Percentiles rank a stretch among this genome's conserved stretches.
These are phyloP conservation scores for Deladenus siricidicola DNA, from an alignment of 2,888 invertebrate genomes.

Conservation along the genomic window DNA sequence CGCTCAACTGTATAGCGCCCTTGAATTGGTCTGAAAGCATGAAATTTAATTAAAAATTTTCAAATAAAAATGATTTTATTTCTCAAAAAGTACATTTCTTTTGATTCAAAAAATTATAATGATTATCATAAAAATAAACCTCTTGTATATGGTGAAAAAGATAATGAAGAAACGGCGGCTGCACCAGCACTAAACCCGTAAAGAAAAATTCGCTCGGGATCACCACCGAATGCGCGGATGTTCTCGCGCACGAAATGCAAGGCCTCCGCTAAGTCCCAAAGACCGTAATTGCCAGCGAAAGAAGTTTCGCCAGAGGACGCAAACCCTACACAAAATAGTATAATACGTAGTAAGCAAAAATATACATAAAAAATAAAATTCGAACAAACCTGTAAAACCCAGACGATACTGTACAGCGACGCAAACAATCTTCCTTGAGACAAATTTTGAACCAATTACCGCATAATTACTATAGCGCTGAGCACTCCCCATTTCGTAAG, in stretches of 20 bases:
- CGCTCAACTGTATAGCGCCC: slow-evolving; percentile 29
- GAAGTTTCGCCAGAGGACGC: slow-evolving; percentile 23
- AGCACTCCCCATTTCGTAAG: slow-evolving; percentile 20
- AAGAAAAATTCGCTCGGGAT: slow-evolving; percentile 27
- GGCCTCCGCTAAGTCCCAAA: slow-evolving; percentile 29
- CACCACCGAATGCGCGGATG: slow-evolving; percentile 22
- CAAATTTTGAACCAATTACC: slow-evolving; percentile 20
- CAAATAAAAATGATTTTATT: background rate
- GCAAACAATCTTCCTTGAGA: slow-evolving; percentile 23
- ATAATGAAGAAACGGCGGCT: slow-evolving; percentile 8
- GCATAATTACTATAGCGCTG: slow-evolving; percentile 9
- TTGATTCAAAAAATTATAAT: too few species aligned
- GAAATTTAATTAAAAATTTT: background rate
- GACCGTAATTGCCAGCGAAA: slow-evolving; percentile 29
- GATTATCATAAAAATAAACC: too few species aligned
- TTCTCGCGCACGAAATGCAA: slow-evolving; percentile 24
- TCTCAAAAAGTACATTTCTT: too few species aligned
- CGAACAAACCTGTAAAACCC: slow-evolving; percentile 18
- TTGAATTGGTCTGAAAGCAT: slow-evolving; percentile 21
- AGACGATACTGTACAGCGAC: slow-evolving; percentile 30
- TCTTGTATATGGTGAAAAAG: too few species aligned
- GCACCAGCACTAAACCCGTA: slow-evolving; percentile 29
- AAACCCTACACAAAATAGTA: slow-evolving; percentile 24
- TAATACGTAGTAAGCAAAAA: too few species aligned
- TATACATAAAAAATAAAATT: background rate